These are phyloP conservation scores for Brachyrhaphis roseni DNA, from an alignment of 2,797 vertebrate genomes.

Conservation along the genomic window DNA sequence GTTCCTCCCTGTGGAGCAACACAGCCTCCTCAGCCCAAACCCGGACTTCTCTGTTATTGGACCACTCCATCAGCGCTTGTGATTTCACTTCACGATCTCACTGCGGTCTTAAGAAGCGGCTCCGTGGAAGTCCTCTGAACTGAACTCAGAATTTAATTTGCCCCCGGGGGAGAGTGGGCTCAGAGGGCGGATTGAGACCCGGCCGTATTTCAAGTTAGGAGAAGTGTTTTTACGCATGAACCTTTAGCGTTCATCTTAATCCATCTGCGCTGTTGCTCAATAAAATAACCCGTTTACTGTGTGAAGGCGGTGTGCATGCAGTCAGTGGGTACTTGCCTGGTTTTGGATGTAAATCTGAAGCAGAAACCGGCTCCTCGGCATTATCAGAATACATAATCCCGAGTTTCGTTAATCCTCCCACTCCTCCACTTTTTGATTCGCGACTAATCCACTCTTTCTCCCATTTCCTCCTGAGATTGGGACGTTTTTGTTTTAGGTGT, in stretches of 20 bases:
- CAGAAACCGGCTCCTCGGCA: constrained; percentile 64
- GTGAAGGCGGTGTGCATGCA: constrained; percentile 25
- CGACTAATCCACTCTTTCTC: constrained; percentile 50
- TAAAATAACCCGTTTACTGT: constrained; percentile 27
- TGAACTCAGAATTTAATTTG: constrained; percentile 34
- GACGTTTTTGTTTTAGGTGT: constrained; percentile 6
- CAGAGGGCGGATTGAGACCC: constrained; percentile 17
- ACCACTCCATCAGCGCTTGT: constrained; percentile 29
- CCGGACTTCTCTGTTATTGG: constrained; percentile 27
- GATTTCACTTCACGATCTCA: constrained; percentile 42
- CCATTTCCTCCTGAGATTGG: constrained; percentile 25
- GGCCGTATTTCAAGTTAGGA: constrained; percentile 24
- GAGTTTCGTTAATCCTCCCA: constrained; percentile 55
- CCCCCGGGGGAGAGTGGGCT: constrained; percentile 17
- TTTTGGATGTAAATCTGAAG: constrained; percentile 55
- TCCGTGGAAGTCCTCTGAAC: constrained; percentile 12
- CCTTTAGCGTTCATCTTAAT: constrained; percentile 18
- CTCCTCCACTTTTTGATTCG: constrained; percentile 52
- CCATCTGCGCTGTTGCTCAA: constrained; percentile 41
- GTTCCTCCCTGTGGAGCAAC: constrained; percentile 49
- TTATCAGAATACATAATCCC: constrained; percentile 48
- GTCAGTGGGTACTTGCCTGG: constrained; percentile 69
- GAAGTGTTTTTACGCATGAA: constrained; percentile 24
- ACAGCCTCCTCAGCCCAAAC: constrained; percentile 27
- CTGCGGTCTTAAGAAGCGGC: constrained; percentile 32